A percentile compares a stretch with the other conserved stretches of the same genome.
Evolutionary conservation across 1,140 invertebrate genomes (phyloP).

Genomic region (Oreohelix idahoensis): DNA sequence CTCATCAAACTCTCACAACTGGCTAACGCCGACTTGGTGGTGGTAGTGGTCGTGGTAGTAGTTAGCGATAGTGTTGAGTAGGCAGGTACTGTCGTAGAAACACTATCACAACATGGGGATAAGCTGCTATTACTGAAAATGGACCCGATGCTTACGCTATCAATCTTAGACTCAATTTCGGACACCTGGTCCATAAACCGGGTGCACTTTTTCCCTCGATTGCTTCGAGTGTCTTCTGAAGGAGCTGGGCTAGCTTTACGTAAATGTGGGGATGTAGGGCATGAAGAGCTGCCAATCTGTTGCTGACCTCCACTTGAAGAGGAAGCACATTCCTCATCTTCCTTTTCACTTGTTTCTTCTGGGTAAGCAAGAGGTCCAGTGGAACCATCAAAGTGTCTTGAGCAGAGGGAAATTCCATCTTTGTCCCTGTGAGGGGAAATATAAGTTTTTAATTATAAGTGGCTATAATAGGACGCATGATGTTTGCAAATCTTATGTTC

Average conservation of each 20-base stretch:
- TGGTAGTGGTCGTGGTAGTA: background rate
- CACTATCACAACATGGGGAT: conserved; percentile 2
- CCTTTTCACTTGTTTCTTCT: conserved; percentile 19
- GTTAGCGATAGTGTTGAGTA: conserved; percentile 25
- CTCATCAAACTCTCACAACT: conserved; percentile 34
- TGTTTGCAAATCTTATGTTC: no score
- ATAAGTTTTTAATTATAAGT: no score
- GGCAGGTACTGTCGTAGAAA: background rate
- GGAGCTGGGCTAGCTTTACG: conserved; percentile 39
- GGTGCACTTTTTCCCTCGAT: conserved; percentile 34
- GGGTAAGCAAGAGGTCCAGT: conserved; percentile 17
- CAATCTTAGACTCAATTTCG: conserved; percentile 24
- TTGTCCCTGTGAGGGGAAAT: conserved; percentile 30
- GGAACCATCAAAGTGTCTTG: conserved; percentile 35
- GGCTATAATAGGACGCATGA: no score
- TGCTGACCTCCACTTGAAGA: conserved; percentile 20
- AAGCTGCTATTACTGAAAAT: conserved; percentile 23
- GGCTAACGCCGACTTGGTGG: background rate
- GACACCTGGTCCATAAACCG: conserved; percentile 41
- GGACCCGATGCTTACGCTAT: conserved; percentile 6
- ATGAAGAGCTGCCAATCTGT: conserved; percentile 24
- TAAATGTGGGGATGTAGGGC: conserved; percentile 32
- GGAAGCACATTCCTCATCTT: conserved; percentile 1
- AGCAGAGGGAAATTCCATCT: conserved; percentile 36
- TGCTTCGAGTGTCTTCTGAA: conserved; percentile 24